These are phyloP conservation scores for Platyura marginata DNA, from an alignment of 1,140 invertebrate genomes.

Conservation along the genomic window DNA sequence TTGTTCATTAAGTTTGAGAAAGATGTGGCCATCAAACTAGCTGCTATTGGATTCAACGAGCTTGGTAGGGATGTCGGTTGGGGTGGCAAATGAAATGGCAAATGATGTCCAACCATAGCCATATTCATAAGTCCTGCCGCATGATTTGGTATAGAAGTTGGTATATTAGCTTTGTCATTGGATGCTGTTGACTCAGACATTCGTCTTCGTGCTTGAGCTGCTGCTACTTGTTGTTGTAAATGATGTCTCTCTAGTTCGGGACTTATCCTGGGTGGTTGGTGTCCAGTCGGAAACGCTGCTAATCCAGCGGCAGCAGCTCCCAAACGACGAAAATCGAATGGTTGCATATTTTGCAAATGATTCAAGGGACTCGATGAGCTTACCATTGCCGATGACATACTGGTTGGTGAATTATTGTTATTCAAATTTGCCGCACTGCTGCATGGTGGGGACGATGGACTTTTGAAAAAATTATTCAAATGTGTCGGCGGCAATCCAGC, in stretches of 20 bases:
- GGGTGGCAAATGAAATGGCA: conserved; percentile 41
- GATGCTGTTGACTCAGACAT: conserved; percentile 29
- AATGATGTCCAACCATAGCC: conserved; percentile 32
- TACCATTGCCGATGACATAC: conserved; percentile 26
- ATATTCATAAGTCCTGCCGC: conserved; percentile 36
- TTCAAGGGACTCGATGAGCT: conserved; percentile 55
- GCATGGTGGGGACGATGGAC: conserved; percentile 23
- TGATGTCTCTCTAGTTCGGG: conserved; percentile 20
- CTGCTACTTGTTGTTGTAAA: conserved; percentile 13
- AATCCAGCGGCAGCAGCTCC: conserved; percentile 28
- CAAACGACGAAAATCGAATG: conserved; percentile 77
- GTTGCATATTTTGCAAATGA: conserved; percentile 84
- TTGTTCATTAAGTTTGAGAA: conserved; percentile 11
- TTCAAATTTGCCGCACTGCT: conserved; percentile 20
- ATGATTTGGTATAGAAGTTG: conserved; percentile 26
- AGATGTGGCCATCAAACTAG: conserved; percentile 25
- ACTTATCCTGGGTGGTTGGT: conserved; percentile 12
- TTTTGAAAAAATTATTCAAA: conserved; percentile 27
- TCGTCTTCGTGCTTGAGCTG: conserved; percentile 21
- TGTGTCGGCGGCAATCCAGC: conserved; percentile 26
- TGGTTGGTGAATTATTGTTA: conserved; percentile 10
- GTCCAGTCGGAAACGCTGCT: conserved; percentile 14
- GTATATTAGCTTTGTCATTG: conserved; percentile 13
- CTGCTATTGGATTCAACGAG: conserved; percentile 31
- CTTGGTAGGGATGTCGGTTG: conserved; percentile 32